These are phyloP conservation scores for Aphelinus certus DNA, from an alignment of 1,140 invertebrate species.

Conservation along the genomic window DNA sequence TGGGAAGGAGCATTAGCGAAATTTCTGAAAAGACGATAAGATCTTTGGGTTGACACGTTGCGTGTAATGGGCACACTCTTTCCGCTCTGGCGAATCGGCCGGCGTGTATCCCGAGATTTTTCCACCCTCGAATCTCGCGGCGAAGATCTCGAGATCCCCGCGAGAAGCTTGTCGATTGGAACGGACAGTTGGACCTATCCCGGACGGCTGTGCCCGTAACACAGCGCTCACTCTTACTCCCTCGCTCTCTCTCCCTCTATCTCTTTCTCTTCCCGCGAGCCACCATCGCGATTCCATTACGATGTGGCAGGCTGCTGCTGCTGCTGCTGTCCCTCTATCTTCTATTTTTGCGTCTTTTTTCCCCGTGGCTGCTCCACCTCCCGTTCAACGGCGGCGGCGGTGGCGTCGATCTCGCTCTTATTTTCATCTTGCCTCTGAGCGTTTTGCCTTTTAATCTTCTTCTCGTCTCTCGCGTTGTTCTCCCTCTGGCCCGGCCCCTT, in stretches of 20 bases:
- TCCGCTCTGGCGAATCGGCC: constrained; percentile 8
- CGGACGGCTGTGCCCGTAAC: neutral
- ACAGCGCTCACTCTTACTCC: neutral
- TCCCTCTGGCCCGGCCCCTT: neutral
- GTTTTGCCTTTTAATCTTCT: constrained; percentile 3
- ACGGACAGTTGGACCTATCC: constrained; percentile 26
- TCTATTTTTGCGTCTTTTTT: constrained; percentile 9
- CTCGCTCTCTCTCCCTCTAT: no score
- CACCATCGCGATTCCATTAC: constrained; percentile 27
- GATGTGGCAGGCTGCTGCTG: neutral
- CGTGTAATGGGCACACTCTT: constrained; percentile 3
- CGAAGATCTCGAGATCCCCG: constrained; percentile 13
- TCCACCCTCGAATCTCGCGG: constrained; percentile 10
- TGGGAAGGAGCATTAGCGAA: constrained; percentile 6
- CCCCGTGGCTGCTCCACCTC: neutral
- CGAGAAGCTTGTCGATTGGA: constrained; percentile 27
- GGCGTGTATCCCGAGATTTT: constrained; percentile 17
- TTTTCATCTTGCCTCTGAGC: constrained; percentile 2
- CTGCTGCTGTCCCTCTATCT: neutral
- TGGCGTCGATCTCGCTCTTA: neutral
- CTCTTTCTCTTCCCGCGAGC: neutral
- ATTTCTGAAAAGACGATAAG: constrained; percentile 30
- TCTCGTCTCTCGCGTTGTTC: neutral
- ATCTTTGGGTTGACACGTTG: constrained; percentile 11
- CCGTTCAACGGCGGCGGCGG: neutral